Conservation (phyloP, 2,888 invertebrate genomes). For the Abrostola tripartita region DNA sequence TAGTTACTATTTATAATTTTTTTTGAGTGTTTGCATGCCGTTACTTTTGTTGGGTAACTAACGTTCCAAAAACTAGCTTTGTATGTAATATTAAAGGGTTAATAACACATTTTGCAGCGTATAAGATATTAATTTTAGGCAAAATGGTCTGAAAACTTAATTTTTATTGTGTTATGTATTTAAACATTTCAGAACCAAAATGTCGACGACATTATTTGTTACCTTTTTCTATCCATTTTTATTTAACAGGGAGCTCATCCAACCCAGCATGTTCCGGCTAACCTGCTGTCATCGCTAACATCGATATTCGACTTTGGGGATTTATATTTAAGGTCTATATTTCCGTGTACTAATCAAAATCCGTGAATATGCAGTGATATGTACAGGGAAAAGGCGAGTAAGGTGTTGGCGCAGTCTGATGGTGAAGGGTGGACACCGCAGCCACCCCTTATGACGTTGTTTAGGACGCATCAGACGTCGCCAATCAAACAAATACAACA, state of each 20-base stretch:
- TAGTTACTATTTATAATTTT: too few species aligned
- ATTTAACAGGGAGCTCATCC: conserved; percentile 49
- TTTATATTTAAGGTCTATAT: conserved; percentile 61
- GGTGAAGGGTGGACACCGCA: conserved; percentile 90
- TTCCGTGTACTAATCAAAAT: conserved; percentile 58
- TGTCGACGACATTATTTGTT: conserved; percentile 3
- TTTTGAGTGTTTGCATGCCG: too few species aligned
- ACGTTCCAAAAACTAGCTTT: too few species aligned
- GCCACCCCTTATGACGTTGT: conserved; percentile 93
- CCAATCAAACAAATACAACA: conserved; percentile 91
- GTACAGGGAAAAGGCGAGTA: conserved; percentile 83
- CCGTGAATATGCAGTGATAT: conserved; percentile 76
- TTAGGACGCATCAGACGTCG: conserved; percentile 91
- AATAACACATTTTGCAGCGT: too few species aligned
- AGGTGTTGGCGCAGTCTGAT: conserved; percentile 72
- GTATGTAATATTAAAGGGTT: too few species aligned
- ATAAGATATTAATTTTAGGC: too few species aligned
- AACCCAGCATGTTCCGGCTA: conserved; percentile 57
- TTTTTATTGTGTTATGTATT: conserved; percentile 11
- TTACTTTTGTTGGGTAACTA: too few species aligned
- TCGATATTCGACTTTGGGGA: conserved; percentile 50
- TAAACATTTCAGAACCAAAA: not conserved
- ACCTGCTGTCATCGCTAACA: conserved; percentile 42
- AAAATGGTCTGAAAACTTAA: too few species aligned
- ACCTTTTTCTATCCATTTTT: conserved; percentile 25